These are phyloP conservation scores for Prionailurus bengalensis DNA, from an alignment of 2,113 vertebrate species.

Conservation along the genomic window DNA sequence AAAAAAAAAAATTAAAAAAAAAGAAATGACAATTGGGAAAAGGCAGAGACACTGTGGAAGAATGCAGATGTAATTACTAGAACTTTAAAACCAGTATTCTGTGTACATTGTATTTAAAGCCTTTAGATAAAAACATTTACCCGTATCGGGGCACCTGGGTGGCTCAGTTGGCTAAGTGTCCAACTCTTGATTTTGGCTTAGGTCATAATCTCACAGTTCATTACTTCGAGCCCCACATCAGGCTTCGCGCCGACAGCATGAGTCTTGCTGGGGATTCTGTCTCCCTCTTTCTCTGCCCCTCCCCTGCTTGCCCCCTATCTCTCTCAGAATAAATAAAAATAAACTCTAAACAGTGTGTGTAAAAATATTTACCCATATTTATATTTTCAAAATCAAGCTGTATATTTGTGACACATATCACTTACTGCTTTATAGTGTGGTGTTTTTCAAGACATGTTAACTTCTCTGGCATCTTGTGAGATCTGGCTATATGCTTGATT, in stretches of 20 bases:
- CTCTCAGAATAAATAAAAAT: too few relatives aligned
- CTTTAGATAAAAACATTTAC: conserved; percentile 44
- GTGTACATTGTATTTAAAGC: neutral
- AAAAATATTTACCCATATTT: conserved; percentile 41
- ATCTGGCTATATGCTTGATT: neutral
- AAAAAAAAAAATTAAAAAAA: too few relatives aligned
- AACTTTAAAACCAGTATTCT: neutral
- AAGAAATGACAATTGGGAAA: conserved; percentile 13
- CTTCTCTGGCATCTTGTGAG: neutral
- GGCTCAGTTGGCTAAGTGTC: too few relatives aligned
- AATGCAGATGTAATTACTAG: neutral
- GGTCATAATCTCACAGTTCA: too few relatives aligned
- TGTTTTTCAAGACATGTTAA: conserved; percentile 17
- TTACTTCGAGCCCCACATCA: too few relatives aligned
- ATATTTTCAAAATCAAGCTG: neutral
- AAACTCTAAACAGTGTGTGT: neutral
- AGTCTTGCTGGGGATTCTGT: too few relatives aligned
- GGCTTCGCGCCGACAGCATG: too few relatives aligned
- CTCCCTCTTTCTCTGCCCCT: too few relatives aligned
- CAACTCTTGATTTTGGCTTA: too few relatives aligned
- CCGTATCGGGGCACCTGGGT: neutral
- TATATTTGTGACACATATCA: neutral
- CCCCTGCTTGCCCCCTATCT: too few relatives aligned
- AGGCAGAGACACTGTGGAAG: neutral
- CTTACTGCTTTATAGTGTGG: neutral